Evolutionary conservation across 1,140 invertebrate genomes (phyloP).

Genomic region (Drosophila watanabei): DNA sequence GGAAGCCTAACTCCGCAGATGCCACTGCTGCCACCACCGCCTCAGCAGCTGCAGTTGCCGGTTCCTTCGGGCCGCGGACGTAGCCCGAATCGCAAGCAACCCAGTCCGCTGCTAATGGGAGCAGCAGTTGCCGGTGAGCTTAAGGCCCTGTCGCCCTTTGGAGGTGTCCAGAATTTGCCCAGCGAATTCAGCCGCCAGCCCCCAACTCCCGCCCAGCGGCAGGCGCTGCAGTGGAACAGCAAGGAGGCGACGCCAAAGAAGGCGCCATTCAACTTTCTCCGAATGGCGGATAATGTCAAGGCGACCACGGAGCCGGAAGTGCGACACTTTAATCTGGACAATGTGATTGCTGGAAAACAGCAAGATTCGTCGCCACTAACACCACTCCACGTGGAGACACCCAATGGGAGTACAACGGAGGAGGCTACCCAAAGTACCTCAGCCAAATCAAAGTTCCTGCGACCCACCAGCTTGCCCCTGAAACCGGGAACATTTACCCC

Average conservation of each 20-base stretch:
- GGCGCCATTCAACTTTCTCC: conserved; percentile 72
- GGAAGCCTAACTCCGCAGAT: conserved; percentile 87
- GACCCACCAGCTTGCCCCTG: conserved; percentile 92
- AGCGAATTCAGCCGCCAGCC: conserved; percentile 79
- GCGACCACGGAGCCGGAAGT: conserved; percentile 67
- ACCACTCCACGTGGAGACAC: conserved; percentile 19
- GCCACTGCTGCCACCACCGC: conserved; percentile 61
- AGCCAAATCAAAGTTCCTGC: conserved; percentile 88
- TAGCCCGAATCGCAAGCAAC: conserved; percentile 72
- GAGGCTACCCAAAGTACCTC: conserved; percentile 6
- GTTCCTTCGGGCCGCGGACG: conserved; percentile 36
- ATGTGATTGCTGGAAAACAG: conserved; percentile 64
- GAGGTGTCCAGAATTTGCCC: conserved; percentile 78
- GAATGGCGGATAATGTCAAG: conserved; percentile 82
- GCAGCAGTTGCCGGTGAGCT: conserved; percentile 26
- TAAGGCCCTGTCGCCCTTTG: conserved; percentile 72
- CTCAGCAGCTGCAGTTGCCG: conserved; percentile 67
- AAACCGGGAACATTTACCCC: conserved; percentile 93
- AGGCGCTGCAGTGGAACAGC: conserved; percentile 72
- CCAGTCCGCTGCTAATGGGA: conserved; percentile 44
- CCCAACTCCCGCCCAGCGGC: conserved; percentile 69
- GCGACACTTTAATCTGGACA: conserved; percentile 87
- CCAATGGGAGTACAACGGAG: conserved; percentile 13
- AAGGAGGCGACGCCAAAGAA: conserved; percentile 34
- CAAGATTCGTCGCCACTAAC: conserved; percentile 3